Conservation (phyloP, 1,140 invertebrate species). For the Tetraneura akinire region DNA sequence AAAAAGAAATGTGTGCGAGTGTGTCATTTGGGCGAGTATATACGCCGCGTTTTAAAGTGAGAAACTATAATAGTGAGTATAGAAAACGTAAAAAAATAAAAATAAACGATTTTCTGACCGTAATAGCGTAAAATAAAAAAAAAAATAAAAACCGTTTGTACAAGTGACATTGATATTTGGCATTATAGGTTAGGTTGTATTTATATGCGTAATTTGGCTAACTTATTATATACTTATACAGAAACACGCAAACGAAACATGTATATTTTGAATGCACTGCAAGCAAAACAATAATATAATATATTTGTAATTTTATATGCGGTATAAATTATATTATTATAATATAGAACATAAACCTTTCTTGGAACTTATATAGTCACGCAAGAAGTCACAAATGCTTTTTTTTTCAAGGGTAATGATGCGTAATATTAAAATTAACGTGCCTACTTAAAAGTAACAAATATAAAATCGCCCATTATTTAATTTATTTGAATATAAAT, state of each 20-base stretch:
- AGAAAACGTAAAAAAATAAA: no score
- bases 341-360: slow-evolving; percentile 23
- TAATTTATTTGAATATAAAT: not conserved
- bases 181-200: no score
- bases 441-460: not conserved
- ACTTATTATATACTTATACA: no score
- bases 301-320: no score
- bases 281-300: slow-evolving; percentile 14
- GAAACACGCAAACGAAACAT: no score
- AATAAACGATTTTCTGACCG: no score
- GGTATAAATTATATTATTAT: not conserved
- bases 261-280: not conserved
- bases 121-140: not conserved
- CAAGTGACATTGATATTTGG: not conserved
- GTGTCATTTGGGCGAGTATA: not conserved
- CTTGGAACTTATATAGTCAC: slow-evolving; percentile 18
- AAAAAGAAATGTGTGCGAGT: not conserved
- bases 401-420: not conserved
- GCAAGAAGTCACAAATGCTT: not conserved
- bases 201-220: no score
- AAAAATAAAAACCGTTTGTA: not conserved
- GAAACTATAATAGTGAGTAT: no score
- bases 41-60: not conserved
- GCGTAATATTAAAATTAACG: slow-evolving; percentile 1
- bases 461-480: not conserved